Conservation (phyloP, 2,797 vertebrate species). For the Pachyuromys duprasi region DNA sequence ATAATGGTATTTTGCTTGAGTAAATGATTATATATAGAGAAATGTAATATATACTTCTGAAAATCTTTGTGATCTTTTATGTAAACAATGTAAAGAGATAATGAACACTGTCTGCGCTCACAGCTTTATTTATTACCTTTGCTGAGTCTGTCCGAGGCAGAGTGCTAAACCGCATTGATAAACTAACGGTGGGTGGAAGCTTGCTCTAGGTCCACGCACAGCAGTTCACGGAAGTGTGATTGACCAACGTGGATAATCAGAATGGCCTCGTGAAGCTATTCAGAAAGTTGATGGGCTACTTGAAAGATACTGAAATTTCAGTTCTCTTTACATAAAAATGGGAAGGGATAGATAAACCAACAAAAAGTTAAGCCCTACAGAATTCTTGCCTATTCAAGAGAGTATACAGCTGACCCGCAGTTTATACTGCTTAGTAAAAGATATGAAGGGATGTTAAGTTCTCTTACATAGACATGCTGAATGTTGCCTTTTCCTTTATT, state of each 20-base stretch:
- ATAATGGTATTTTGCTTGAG: slow-evolving; percentile 63
- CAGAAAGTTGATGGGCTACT: not conserved
- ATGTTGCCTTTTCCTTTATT: not conserved
- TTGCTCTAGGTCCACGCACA: not conserved
- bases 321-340: slow-evolving; percentile 17
- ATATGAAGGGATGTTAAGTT: not conserved
- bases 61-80: slow-evolving; percentile 58
- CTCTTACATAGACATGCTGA: not conserved
- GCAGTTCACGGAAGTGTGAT: not conserved
- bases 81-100: slow-evolving; percentile 60
- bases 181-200: slow-evolving; percentile 12
- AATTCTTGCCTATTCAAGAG: not conserved
- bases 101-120: slow-evolving; percentile 24
- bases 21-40: slow-evolving; percentile 63
- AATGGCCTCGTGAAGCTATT: not conserved
- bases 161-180: not conserved
- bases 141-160: slow-evolving; percentile 34
- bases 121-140: slow-evolving; percentile 49
- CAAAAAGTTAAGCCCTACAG: not conserved
- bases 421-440: not conserved
- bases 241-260: not conserved
- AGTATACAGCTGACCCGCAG: not conserved
- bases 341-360: not conserved
- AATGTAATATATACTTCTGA: slow-evolving; percentile 41
- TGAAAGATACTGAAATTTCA: not conserved